Evolutionary conservation across 2,113 vertebrate genomes (phyloP).

Genomic region (Oncorhynchus tshawytscha): DNA sequence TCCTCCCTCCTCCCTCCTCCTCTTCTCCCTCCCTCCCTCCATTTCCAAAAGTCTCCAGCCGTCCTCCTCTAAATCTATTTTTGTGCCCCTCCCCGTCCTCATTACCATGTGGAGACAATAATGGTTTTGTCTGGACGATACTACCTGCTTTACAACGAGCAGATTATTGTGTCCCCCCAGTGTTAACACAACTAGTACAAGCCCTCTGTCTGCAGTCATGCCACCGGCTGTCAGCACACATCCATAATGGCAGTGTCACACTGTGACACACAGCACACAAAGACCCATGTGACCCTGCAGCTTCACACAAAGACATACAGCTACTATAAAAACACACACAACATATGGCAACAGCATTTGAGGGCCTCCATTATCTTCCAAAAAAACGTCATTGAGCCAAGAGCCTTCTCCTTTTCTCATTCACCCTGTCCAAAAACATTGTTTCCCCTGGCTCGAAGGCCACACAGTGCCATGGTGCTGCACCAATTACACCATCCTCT

Average conservation of each 20-base stretch:
- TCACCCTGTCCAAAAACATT: not conserved
- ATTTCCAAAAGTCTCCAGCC: constrained; percentile 54
- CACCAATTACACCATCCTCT: constrained; percentile 69
- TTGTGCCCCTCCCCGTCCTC: constrained; percentile 75
- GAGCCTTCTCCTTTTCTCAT: constrained; percentile 18
- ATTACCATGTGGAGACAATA: constrained; percentile 81
- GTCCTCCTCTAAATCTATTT: constrained; percentile 82
- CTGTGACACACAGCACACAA: constrained; percentile 58
- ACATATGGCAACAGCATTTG: constrained; percentile 68
- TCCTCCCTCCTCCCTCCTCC: constrained; percentile 22
- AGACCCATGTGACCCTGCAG: constrained; percentile 51
- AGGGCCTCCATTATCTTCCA: constrained; percentile 44
- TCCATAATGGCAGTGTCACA: constrained; percentile 77
- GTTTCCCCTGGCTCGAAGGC: constrained; percentile 56
- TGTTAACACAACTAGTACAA: constrained; percentile 80
- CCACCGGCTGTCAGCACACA: constrained; percentile 82
- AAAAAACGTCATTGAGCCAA: constrained; percentile 58
- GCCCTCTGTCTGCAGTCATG: constrained; percentile 77
- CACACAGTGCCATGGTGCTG: constrained; percentile 67
- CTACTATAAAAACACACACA: constrained; percentile 63
- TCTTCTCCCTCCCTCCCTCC: constrained; percentile 40
- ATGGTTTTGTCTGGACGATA: constrained; percentile 84
- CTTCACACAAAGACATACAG: constrained; percentile 47
- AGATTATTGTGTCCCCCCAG: constrained; percentile 83
- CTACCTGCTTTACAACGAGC: constrained; percentile 91